These are phyloP conservation scores for Drosophila saltans DNA, from an alignment of 1,140 invertebrate genomes.

Conservation along the genomic window DNA sequence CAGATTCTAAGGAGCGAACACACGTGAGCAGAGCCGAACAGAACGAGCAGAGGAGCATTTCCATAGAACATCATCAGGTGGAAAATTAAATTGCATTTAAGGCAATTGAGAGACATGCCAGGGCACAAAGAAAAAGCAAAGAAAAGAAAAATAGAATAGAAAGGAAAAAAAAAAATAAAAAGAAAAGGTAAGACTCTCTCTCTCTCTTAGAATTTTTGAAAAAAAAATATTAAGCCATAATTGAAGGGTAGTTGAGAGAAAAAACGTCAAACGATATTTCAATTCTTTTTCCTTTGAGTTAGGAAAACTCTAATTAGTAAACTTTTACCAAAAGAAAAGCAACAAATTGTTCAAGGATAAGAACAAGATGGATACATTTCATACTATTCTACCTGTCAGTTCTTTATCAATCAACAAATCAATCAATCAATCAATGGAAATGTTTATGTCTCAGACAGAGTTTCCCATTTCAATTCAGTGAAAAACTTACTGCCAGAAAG, in stretches of 20 bases:
- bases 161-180: neutral
- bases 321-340: no score
- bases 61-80: slow-evolving; percentile 54
- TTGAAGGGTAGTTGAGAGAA: neutral
- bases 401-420: no score
- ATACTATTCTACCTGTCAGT: no score
- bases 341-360: no score
- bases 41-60: slow-evolving; percentile 13
- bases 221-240: slow-evolving; percentile 12
- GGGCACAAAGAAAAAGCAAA: neutral
- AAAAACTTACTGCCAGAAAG: no score
- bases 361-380: no score
- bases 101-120: slow-evolving; percentile 49
- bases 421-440: no score
- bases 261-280: neutral
- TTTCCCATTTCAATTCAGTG: no score
- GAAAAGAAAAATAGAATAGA: neutral
- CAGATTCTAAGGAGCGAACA: slow-evolving; percentile 55
- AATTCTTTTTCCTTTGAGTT: no score
- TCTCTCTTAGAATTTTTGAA: neutral
- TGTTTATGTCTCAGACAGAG: no score
- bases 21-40: slow-evolving; percentile 38
- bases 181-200: no score
- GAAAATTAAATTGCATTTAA: slow-evolving; percentile 64
- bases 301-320: no score